These are phyloP conservation scores for Phrynocephalus versicolor DNA, from an alignment of 2,113 vertebrate genomes.

Conservation along the genomic window DNA sequence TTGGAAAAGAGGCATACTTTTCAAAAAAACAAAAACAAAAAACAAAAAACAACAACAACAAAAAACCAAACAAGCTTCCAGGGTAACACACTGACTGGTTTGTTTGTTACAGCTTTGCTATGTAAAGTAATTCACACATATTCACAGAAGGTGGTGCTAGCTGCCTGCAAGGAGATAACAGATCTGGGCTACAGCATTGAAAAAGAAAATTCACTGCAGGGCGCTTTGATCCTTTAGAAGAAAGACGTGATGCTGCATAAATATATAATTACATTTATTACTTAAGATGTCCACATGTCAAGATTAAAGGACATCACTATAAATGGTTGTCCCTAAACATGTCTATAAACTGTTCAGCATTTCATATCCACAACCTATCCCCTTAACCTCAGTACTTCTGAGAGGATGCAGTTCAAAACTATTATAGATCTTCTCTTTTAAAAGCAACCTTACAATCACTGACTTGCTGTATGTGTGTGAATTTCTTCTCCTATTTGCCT, in stretches of 20 bases:
- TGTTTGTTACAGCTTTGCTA: background rate
- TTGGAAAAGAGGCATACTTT: background rate
- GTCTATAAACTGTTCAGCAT: background rate
- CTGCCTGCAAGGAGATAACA: slow-evolving; percentile 32
- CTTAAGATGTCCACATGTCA: background rate
- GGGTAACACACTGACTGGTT: background rate
- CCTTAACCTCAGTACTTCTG: background rate
- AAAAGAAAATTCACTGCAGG: background rate
- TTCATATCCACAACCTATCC: background rate
- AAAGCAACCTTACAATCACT: background rate
- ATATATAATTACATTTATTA: background rate
- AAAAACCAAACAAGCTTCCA: background rate
- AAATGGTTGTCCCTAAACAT: background rate
- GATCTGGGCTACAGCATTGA: background rate
- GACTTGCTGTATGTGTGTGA: background rate
- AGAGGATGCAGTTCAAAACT: background rate
- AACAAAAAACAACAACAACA: too few relatives aligned
- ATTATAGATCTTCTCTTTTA: background rate
- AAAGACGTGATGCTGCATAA: background rate
- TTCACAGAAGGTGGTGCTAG: slow-evolving; percentile 72
- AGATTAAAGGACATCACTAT: background rate
- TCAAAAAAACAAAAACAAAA: too few relatives aligned
- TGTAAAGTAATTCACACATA: background rate
- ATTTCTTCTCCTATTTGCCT: background rate
- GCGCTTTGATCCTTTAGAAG: background rate